Evolutionary conservation across 2,888 invertebrate species (phyloP).

Genomic region (Hydriomena furcata): DNA sequence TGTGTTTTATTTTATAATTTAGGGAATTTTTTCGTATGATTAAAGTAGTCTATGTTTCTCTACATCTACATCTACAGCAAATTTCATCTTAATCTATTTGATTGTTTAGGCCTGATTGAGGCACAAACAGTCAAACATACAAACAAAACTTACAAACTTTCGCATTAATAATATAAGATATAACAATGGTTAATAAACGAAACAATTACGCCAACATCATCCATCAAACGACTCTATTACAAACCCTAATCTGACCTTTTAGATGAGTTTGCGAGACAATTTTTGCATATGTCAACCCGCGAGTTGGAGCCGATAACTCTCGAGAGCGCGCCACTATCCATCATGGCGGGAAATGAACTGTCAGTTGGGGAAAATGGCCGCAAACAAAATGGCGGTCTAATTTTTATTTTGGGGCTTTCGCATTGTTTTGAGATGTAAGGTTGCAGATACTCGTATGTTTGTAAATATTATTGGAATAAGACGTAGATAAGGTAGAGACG

Average conservation of each 20-base stretch:
- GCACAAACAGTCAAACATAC: too few species aligned
- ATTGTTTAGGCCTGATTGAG: too few species aligned
- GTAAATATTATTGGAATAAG: too few species aligned
- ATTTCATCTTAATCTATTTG: too few species aligned
- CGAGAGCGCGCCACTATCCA: slow-evolving; percentile 64
- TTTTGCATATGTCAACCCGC: slow-evolving; percentile 81
- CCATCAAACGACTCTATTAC: slow-evolving; percentile 64
- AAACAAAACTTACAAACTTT: too few species aligned
- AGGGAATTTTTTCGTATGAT: too few species aligned
- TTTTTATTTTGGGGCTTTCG: slow-evolving; percentile 28
- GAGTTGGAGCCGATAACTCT: slow-evolving; percentile 71
- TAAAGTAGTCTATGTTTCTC: too few species aligned
- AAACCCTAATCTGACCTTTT: slow-evolving; percentile 67
- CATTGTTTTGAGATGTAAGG: slow-evolving; percentile 4
- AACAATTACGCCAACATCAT: slow-evolving; percentile 37
- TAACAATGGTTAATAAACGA: slow-evolving; percentile 35
- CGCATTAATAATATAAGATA: too few species aligned
- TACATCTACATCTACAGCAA: too few species aligned
- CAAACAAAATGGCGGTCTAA: slow-evolving; percentile 58
- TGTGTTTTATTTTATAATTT: too few species aligned
- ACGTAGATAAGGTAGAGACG: too few species aligned
- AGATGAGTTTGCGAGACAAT: slow-evolving; percentile 78
- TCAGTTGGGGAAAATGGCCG: slow-evolving; percentile 69
- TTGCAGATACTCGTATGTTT: neutral
- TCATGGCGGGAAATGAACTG: slow-evolving; percentile 81